Conservation (phyloP, 2,797 vertebrate genomes). For the Kryptolebias ocellatus region DNA sequence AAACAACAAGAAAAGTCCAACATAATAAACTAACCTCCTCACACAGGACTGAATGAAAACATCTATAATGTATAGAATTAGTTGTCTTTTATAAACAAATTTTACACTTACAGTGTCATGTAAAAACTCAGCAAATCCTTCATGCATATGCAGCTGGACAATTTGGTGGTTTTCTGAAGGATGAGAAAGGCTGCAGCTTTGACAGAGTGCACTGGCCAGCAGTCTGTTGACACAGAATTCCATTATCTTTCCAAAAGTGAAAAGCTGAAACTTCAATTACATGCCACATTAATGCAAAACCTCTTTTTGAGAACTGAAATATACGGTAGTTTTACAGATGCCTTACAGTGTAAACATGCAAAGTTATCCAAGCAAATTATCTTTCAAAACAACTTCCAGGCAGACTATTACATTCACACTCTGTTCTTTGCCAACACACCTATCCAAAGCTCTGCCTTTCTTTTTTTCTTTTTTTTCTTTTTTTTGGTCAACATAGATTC, state of each 20-base stretch:
- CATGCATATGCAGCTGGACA: conserved; percentile 29
- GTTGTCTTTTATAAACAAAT: conserved; percentile 42
- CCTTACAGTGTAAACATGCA: neutral
- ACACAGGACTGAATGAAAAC: conserved; percentile 24
- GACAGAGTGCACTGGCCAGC: conserved; percentile 19
- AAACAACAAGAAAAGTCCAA: conserved; percentile 28
- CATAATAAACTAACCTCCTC: conserved; percentile 30
- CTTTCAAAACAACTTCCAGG: conserved; percentile 7
- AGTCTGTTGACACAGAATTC: conserved; percentile 6
- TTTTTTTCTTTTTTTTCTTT: neutral
- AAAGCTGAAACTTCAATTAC: conserved; percentile 19
- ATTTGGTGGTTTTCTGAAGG: conserved; percentile 17
- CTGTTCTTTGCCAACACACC: neutral
- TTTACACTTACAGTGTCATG: conserved; percentile 38
- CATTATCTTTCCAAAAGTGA: conserved; percentile 1
- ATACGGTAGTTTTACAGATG: neutral
- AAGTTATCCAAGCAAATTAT: conserved; percentile 1
- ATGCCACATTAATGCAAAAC: conserved; percentile 18
- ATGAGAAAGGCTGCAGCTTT: conserved; percentile 21
- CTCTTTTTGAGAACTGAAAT: conserved; percentile 8
- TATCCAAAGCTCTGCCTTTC: neutral
- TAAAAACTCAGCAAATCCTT: conserved; percentile 49
- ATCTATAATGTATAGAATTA: conserved; percentile 24
- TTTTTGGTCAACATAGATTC: conserved; percentile 1
- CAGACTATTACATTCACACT: neutral